A percentile compares a stretch with the other conserved stretches of the same genome.
phyloP scores from a whole-genome alignment of 1,140 invertebrate species.

The Amyelois transitella region DNA sequence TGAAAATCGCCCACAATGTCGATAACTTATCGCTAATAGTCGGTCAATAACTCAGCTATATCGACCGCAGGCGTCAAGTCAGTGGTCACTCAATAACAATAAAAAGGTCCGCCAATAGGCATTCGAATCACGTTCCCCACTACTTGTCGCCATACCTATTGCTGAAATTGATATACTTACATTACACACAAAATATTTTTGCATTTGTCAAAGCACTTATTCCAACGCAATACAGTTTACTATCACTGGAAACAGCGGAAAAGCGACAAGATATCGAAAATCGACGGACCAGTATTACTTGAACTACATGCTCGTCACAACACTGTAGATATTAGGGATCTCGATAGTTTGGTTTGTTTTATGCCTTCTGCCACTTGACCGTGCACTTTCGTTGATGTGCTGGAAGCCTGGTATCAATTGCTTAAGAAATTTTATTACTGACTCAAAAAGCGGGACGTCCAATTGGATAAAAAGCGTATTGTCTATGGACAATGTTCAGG shows the following conservation, averaged over 20 bases:
- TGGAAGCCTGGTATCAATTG: conserved; percentile 63
- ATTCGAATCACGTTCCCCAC: conserved; percentile 57
- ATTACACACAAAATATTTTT: conserved; percentile 30
- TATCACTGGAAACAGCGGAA: conserved; percentile 10
- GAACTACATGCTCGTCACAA: conserved; percentile 17
- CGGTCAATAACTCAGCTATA: neutral
- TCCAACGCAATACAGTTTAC: conserved; percentile 22
- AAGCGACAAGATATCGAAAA: neutral
- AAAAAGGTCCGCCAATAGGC: conserved; percentile 48
- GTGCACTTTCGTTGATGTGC: conserved; percentile 42
- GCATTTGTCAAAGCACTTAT: conserved; percentile 17
- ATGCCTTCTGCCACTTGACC: conserved; percentile 46
- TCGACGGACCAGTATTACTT: conserved; percentile 27
- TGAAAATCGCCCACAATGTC: neutral
- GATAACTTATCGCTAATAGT: neutral
- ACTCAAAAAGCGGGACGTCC: conserved; percentile 30
- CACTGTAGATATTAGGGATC: conserved; percentile 14
- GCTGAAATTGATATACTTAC: conserved; percentile 64
- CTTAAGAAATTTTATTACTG: conserved; percentile 57
- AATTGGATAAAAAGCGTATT: conserved; percentile 33
- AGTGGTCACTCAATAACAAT: conserved; percentile 61
- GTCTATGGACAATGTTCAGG: neutral
- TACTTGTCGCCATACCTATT: conserved; percentile 56
- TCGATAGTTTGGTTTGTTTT: conserved; percentile 27
- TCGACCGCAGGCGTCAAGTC: neutral